Conservation (phyloP, 2,113 vertebrate genomes). For the Platichthys flesus region DNA sequence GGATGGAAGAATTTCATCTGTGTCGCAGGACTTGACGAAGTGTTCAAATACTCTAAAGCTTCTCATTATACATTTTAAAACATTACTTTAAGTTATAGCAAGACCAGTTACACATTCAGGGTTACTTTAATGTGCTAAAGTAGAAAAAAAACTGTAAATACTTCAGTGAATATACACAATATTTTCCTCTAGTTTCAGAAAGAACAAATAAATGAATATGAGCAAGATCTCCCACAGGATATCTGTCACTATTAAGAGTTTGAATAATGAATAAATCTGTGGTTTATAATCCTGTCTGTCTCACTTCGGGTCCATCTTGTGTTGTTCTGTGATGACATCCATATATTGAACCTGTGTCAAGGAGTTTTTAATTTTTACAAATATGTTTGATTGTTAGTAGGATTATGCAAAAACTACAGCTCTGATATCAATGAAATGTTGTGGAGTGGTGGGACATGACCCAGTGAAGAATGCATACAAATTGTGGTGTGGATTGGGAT, state of each 20-base stretch:
- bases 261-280: not conserved
- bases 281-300: not conserved
- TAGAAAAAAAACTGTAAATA: not conserved
- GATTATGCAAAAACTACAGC: too few species aligned
- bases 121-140: not conserved
- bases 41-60: not conserved
- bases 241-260: not conserved
- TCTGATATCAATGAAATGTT: too few species aligned
- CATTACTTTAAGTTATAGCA: too few species aligned
- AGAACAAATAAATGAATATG: too few species aligned
- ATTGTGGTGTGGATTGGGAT: too few species aligned
- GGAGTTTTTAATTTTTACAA: too few species aligned
- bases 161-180: not conserved
- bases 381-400: too few species aligned
- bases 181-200: too few species aligned
- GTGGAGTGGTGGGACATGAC: too few species aligned
- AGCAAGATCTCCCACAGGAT: not conserved
- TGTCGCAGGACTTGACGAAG: not conserved
- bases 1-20: not conserved
- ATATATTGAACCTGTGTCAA: not conserved
- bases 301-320: not conserved
- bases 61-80: not conserved
- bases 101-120: too few species aligned
- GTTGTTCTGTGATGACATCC: not conserved
- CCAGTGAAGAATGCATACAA: too few species aligned